Percentiles rank a stretch among this genome's conserved stretches.
These are phyloP conservation scores for Pogonognathellus flavescens DNA, from an alignment of 1,140 invertebrate species.

Conservation along the genomic window DNA sequence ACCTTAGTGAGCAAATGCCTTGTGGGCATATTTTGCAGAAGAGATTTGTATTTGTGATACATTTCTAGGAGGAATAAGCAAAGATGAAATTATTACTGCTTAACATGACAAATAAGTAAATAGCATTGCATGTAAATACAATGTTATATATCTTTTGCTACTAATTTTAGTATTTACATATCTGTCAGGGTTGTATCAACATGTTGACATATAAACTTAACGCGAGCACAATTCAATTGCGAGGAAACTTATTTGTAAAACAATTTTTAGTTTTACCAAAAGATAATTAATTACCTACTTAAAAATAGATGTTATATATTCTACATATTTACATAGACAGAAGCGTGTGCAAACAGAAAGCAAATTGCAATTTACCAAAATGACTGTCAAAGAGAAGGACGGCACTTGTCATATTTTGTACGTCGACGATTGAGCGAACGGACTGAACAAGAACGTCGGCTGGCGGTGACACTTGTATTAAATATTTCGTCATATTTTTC, in stretches of 20 bases:
- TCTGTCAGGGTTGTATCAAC: no score
- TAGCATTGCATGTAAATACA: not conserved
- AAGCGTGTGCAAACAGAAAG: no score
- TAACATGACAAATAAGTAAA: conserved; percentile 4
- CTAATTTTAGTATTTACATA: no score
- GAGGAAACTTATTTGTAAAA: no score
- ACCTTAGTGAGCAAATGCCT: conserved; percentile 81
- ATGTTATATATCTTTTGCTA: no score
- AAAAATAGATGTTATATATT: no score
- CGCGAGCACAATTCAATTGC: no score
- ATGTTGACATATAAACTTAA: no score
- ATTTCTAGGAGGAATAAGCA: conserved; percentile 75
- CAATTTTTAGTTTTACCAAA: no score
- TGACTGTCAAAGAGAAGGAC: conserved; percentile 89
- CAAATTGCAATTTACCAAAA: conserved; percentile 76
- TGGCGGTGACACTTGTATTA: conserved; percentile 79
- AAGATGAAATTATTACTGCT: not conserved
- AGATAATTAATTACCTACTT: no score
- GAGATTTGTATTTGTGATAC: conserved; percentile 92
- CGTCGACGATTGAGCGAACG: conserved; percentile 82
- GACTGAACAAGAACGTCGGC: conserved; percentile 85
- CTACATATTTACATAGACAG: no score
- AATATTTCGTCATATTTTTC: conserved; percentile 53
- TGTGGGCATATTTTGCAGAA: conserved; percentile 88
- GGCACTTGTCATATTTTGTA: conserved; percentile 89